Evolutionary conservation across 2,797 vertebrate genomes (phyloP).

Genomic region (Falco peregrinus): DNA sequence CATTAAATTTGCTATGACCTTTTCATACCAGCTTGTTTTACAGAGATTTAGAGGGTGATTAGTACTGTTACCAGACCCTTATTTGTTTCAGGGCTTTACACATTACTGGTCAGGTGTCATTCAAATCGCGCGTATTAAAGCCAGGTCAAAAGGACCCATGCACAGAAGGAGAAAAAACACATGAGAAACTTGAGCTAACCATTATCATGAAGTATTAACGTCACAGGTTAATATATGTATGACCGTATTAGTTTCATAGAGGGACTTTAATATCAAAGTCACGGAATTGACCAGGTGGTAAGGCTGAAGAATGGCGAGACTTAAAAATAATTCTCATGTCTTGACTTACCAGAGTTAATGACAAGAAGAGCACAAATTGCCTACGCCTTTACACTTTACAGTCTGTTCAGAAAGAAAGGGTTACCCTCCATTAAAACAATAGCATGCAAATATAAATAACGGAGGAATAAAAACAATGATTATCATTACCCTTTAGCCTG

Average conservation of each 20-base stretch:
- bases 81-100: background rate
- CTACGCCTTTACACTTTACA: background rate
- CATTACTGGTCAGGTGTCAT: background rate
- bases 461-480: background rate
- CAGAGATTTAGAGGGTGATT: background rate
- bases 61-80: background rate
- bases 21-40: background rate
- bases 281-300: background rate
- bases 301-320: background rate
- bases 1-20: background rate
- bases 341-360: background rate
- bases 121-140: background rate
- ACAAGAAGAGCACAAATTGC: background rate
- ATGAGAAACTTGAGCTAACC: background rate
- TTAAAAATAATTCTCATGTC: background rate
- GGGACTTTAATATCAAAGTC: background rate
- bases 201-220: background rate
- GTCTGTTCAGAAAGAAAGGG: background rate
- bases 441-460: background rate
- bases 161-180: background rate
- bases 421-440: background rate
- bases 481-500: background rate
- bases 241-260: background rate
- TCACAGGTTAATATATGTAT: background rate
- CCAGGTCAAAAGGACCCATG: background rate